Conservation (phyloP, 2,797 vertebrate species). For the Acrossocheilus wenchowensis region DNA sequence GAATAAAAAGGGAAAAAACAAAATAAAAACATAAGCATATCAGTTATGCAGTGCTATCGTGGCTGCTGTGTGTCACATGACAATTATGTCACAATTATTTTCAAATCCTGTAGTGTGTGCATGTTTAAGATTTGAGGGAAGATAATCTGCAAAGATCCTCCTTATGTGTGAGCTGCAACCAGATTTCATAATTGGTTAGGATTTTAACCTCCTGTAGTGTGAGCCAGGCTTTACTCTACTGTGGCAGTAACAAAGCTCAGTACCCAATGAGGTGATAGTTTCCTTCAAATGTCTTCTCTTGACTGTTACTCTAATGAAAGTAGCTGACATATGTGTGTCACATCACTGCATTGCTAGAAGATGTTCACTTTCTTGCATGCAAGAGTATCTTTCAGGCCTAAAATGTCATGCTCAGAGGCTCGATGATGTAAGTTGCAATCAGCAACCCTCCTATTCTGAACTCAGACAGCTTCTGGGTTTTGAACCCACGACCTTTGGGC, state of each 20-base stretch:
- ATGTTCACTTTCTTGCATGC: neutral
- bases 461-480: neutral
- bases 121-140: too few species aligned
- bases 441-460: neutral
- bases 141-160: too few species aligned
- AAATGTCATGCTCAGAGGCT: conserved; percentile 1
- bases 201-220: too few species aligned
- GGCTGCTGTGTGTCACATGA: too few species aligned
- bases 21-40: too few species aligned
- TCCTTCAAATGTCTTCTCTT: neutral
- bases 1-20: too few species aligned
- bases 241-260: neutral
- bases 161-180: too few species aligned
- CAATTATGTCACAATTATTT: too few species aligned
- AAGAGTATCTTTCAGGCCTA: neutral
- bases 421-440: neutral
- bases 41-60: too few species aligned
- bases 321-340: neutral
- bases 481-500: neutral
- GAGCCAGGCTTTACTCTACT: too few species aligned
- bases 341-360: neutral
- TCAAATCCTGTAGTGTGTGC: too few species aligned
- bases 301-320: neutral
- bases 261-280: neutral
- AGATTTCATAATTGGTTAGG: too few species aligned